Evolutionary conservation across 2,113 vertebrate species (phyloP).

Genomic region (Tringa solitaria): DNA sequence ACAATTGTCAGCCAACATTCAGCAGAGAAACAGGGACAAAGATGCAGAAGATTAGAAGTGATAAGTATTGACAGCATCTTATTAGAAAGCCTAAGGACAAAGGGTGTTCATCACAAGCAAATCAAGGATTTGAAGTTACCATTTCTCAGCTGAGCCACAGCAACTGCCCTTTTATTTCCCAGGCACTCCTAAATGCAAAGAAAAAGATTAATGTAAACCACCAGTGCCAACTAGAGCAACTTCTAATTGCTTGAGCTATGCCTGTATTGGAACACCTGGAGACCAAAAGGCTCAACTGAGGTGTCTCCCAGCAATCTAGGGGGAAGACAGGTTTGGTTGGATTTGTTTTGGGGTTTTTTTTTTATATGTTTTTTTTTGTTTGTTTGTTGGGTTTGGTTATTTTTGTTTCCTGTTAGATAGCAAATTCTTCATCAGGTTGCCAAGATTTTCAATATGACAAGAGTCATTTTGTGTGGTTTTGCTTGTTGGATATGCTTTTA

Average conservation of each 20-base stretch:
- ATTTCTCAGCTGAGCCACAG: background rate
- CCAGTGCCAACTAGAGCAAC: background rate
- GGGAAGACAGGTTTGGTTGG: fast-evolving
- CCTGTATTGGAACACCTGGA: background rate
- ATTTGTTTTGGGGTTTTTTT: background rate
- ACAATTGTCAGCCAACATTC: background rate
- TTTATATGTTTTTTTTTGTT: too few relatives aligned
- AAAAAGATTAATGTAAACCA: background rate
- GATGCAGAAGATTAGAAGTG: background rate
- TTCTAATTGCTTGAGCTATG: background rate
- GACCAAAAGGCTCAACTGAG: background rate
- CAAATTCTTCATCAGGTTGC: constrained; percentile 4
- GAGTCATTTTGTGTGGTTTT: background rate
- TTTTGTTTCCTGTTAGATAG: background rate
- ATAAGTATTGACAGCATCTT: background rate
- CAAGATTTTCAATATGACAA: constrained; percentile 6
- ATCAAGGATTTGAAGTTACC: background rate
- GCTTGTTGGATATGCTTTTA: constrained; percentile 10
- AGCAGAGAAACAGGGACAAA: background rate
- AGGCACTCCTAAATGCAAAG: background rate
- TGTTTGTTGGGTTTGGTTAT: background rate
- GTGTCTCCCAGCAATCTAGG: background rate
- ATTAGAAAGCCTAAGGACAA: background rate
- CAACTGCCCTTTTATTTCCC: background rate
- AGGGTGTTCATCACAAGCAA: background rate